These are phyloP conservation scores for Polydrusus tereticollis DNA, from an alignment of 2,888 invertebrate genomes.

Conservation along the genomic window DNA sequence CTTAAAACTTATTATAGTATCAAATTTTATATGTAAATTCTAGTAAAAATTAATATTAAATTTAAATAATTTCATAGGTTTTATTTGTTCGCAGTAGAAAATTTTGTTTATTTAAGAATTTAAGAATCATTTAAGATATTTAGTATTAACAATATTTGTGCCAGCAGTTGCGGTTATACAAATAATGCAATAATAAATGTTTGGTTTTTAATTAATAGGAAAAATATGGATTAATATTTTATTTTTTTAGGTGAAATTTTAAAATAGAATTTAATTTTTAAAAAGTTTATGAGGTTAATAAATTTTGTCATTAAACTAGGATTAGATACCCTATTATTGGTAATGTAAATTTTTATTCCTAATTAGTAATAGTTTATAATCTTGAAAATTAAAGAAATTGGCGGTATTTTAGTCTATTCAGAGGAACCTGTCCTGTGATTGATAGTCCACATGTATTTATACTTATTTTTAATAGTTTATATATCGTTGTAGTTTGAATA, in stretches of 20 bases:
- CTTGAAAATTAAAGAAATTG: slow-evolving; percentile 79
- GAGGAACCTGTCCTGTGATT: slow-evolving; percentile 79
- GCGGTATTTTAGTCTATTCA: slow-evolving; percentile 79
- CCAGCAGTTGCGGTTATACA: slow-evolving; percentile 81
- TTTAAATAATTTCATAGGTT: slow-evolving; percentile 56
- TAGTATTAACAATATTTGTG: slow-evolving; percentile 76
- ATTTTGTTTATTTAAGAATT: slow-evolving; percentile 73
- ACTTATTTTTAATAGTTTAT: slow-evolving; percentile 43
- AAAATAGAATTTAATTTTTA: slow-evolving; percentile 65
- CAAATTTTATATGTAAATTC: slow-evolving; percentile 72
- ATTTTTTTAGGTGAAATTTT: slow-evolving; percentile 73
- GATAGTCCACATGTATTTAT: slow-evolving; percentile 75
- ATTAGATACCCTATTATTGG: slow-evolving; percentile 79
- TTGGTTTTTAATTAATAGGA: slow-evolving; percentile 66
- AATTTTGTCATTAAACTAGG: slow-evolving; percentile 71
- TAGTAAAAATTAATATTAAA: slow-evolving; percentile 44
- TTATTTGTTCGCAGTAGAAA: slow-evolving; percentile 67
- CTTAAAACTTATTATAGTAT: background rate
- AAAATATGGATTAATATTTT: slow-evolving; percentile 61
- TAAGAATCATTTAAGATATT: slow-evolving; percentile 73
- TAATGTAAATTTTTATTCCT: slow-evolving; percentile 65
- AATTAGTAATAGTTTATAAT: slow-evolving; percentile 73
- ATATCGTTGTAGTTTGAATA: slow-evolving; percentile 50
- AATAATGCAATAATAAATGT: slow-evolving; percentile 67
- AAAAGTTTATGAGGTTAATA: slow-evolving; percentile 67